Evolutionary conservation across 2,113 vertebrate species (phyloP).

Genomic region (Arvicanthis niloticus): DNA sequence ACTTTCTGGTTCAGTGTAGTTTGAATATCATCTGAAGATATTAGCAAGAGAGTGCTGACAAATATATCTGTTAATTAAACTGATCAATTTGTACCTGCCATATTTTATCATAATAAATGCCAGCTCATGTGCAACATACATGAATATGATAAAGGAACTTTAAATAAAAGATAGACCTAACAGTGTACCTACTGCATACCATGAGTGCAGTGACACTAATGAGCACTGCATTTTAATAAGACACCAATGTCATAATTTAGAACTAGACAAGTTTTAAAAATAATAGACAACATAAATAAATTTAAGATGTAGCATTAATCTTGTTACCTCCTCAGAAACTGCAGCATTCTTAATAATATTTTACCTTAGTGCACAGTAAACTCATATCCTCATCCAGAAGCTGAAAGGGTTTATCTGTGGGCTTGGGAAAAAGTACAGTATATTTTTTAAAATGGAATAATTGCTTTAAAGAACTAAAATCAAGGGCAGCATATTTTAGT

Average conservation of each 20-base stretch:
- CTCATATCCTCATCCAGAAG: background rate
- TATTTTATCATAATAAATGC: background rate
- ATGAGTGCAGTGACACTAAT: background rate
- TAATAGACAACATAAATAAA: background rate
- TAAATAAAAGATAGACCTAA: background rate
- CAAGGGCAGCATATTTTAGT: background rate
- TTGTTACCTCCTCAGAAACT: background rate
- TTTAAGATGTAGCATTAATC: slow-evolving; percentile 45
- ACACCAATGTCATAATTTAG: background rate
- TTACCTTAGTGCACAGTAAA: background rate
- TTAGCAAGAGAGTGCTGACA: background rate
- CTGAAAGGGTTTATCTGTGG: background rate
- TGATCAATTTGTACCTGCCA: background rate
- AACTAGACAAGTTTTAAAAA: background rate
- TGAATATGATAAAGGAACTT: background rate
- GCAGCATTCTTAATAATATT: slow-evolving; percentile 34
- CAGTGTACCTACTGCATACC: background rate
- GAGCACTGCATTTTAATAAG: background rate
- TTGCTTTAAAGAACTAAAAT: slow-evolving; percentile 23
- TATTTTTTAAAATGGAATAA: slow-evolving; percentile 9
- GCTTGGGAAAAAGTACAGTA: background rate
- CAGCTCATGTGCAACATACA: background rate
- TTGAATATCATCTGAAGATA: background rate
- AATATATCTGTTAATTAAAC: slow-evolving; percentile 35
- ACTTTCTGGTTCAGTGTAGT: background rate